These are phyloP conservation scores for Theodoxus fluviatilis DNA, from an alignment of 2,888 invertebrate genomes.

Conservation along the genomic window DNA sequence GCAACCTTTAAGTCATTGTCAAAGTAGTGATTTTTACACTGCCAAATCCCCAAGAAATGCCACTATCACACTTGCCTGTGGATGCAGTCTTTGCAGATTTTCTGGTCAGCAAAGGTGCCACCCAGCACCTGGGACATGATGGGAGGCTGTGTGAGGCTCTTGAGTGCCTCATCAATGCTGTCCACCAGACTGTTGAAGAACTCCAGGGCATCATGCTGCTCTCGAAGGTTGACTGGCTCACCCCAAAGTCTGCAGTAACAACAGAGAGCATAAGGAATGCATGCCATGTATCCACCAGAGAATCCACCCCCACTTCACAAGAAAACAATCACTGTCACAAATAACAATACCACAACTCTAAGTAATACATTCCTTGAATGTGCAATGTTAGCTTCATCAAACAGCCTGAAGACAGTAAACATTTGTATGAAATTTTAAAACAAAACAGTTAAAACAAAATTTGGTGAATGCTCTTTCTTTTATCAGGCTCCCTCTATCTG, in stretches of 20 bases:
- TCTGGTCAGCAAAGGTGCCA: slow-evolving; percentile 97
- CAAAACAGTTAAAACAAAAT: no score
- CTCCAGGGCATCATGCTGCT: slow-evolving; percentile 98
- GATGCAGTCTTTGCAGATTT: slow-evolving; percentile 98
- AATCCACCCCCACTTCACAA: no score
- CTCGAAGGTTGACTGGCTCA: slow-evolving; percentile 94
- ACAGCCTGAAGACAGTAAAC: no score
- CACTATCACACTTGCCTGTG: slow-evolving; percentile 76
- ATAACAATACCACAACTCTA: no score
- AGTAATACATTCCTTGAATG: no score
- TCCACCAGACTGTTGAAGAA: slow-evolving; percentile 98
- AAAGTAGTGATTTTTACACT: not conserved
- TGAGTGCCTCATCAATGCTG: slow-evolving; percentile 93
- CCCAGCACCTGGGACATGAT: slow-evolving; percentile 79
- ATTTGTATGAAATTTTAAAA: no score
- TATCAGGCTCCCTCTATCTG: no score
- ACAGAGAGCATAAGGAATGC: no score
- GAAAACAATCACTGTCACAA: no score
- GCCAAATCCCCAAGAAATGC: not conserved
- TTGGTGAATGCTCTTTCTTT: no score
- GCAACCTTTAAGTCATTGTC: not conserved
- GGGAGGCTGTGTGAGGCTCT: slow-evolving; percentile 79
- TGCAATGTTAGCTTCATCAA: no score
- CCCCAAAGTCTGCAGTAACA: slow-evolving; percentile 86
- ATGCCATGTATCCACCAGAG: no score